Evolutionary conservation across 2,888 invertebrate genomes (phyloP), one percentile per base, ranked within the genome.

Genomic region (Luperina testacea): DNA sequence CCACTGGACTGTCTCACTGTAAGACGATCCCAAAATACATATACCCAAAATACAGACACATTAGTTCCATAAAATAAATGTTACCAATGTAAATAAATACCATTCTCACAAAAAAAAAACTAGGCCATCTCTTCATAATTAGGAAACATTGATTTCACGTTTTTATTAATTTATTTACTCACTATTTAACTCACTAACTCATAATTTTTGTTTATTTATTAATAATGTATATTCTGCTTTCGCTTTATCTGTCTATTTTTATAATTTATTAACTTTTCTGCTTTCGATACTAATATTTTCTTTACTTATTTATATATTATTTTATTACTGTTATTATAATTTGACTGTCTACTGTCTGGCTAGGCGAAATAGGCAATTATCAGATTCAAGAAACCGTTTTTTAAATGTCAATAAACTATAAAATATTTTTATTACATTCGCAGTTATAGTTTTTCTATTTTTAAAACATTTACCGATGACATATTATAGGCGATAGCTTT

Each of bases 11-110:
- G 84, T 77, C 87, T 90, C 68, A 84, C 90, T 88, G 94, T 95
- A 95, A 95, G 95, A 91, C 84, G 83, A 87, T 88, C 88, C 87
- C 64, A 80, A 79, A 83, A 88, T 83, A n/a, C n/a, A n/a, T n/a
- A 75, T 78, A 77, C 51, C 75, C 71, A 82, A 88, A 87, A 81
- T 86, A 89, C 82, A 87, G 80, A 80, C 81, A 88, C 88, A 89
- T 81, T 91, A 91, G 89, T 90, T 81, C 75, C 89, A 92, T 88
- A 72, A 85, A 83, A 92, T 88, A 72, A 85, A 83, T 61, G 63
- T 72, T 80, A 83, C 79, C 87, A 90, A 88, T 93, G 92, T 85
- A 93, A 90, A 93, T 87, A 82, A 72, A 75, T 75, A 81, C 78
- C 84, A 85, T 78, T 27, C 13, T 61, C 72, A 76, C 45, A 38